phyloP scores from a whole-genome alignment of 2,888 invertebrate species.

The Tetranychus piercei region DNA sequence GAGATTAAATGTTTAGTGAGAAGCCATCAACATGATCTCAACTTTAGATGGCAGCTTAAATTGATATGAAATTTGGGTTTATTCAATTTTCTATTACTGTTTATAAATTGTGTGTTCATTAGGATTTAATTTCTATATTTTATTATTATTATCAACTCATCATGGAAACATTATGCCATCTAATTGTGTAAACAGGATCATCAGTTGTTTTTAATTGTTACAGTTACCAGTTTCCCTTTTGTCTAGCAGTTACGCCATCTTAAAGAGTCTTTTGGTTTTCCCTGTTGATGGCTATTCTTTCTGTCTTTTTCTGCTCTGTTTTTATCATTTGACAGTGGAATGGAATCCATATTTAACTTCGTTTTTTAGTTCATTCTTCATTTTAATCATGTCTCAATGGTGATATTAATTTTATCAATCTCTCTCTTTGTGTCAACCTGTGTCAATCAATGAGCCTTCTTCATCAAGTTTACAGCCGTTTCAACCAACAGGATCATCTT shows the following conservation, averaged over 20 bases:
- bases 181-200: background rate
- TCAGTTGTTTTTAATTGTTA: background rate
- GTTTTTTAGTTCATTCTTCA: background rate
- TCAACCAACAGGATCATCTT: background rate
- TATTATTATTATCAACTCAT: too few relatives aligned
- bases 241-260: background rate
- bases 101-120: too few relatives aligned
- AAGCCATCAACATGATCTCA: too few relatives aligned
- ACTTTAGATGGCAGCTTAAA: too few relatives aligned
- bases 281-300: background rate
- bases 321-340: background rate
- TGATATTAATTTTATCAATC: background rate
- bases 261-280: background rate
- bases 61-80: too few relatives aligned
- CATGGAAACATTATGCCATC: too few relatives aligned
- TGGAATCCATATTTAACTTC: background rate
- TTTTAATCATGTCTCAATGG: background rate
- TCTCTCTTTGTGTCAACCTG: background rate
- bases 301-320: background rate
- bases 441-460: constrained; percentile 1
- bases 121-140: too few relatives aligned
- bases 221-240: background rate
- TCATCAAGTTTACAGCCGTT: background rate
- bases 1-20: too few relatives aligned
- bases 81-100: too few relatives aligned